Evolutionary conservation across 2,797 vertebrate species (phyloP).

Genomic region (Acanthis flammea): DNA sequence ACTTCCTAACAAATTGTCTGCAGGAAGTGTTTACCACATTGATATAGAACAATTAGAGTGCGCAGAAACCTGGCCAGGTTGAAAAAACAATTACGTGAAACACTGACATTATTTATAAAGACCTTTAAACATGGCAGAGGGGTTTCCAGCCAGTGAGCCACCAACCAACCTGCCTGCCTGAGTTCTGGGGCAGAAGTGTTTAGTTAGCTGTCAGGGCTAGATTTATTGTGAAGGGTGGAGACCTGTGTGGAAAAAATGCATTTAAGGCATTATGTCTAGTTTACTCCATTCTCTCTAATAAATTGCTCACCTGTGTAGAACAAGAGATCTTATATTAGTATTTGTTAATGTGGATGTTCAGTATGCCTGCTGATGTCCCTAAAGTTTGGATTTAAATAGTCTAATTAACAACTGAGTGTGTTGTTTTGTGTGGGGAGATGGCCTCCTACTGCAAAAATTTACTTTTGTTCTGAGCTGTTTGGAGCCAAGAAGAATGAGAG

Average conservation of each 20-base stretch:
- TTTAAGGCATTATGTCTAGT: not conserved
- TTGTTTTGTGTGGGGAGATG: not conserved
- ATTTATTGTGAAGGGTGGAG: not conserved
- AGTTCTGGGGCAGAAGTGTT: not conserved
- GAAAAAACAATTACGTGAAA: constrained; percentile 2
- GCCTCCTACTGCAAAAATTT: not conserved
- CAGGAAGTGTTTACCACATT: constrained; percentile 50
- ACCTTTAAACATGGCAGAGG: not conserved
- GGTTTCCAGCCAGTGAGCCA: not conserved
- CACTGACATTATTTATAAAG: not conserved
- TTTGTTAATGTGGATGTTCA: not conserved
- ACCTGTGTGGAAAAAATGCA: not conserved
- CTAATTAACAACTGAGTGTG: not conserved
- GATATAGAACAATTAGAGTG: constrained; percentile 42
- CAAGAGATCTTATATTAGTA: not conserved
- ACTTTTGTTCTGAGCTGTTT: not conserved
- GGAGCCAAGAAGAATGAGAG: not conserved
- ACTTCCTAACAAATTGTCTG: constrained; percentile 43
- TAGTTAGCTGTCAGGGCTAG: not conserved
- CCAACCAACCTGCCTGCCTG: not conserved
- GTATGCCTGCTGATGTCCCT: not conserved
- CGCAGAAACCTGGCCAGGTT: constrained; percentile 1
- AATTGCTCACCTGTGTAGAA: not conserved
- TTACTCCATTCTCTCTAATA: not conserved
- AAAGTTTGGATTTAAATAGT: not conserved